Evolutionary conservation across 1,140 invertebrate genomes (phyloP).

Genomic region (Cyclina sinensis): DNA sequence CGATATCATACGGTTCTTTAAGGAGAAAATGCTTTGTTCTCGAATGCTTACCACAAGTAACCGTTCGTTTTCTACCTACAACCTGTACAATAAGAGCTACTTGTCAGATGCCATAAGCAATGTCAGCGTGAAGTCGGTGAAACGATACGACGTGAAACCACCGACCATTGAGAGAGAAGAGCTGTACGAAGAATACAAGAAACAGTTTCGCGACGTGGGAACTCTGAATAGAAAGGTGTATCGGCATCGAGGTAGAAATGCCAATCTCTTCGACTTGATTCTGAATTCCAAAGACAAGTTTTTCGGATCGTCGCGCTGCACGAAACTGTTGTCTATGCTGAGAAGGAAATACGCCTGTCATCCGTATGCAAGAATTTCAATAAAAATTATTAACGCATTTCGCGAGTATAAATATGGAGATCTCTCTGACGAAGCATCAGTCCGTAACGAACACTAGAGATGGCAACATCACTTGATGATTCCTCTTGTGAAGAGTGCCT

Average conservation of each 20-base stretch:
- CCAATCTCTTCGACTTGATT: conserved; percentile 17
- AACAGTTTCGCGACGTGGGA: conserved; percentile 5
- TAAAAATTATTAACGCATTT: neutral
- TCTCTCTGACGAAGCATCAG: neutral
- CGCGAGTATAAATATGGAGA: neutral
- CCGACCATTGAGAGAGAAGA: neutral
- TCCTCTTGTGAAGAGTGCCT: neutral
- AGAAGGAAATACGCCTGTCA: neutral
- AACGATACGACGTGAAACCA: neutral
- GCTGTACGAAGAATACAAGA: neutral
- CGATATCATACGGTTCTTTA: neutral
- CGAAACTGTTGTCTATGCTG: neutral
- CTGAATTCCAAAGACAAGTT: conserved; percentile 16
- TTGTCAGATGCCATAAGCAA: neutral
- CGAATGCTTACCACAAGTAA: conserved; percentile 4
- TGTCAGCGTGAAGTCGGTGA: neutral
- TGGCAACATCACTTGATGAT: neutral
- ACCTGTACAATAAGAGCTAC: conserved; percentile 20
- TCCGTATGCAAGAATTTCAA: neutral
- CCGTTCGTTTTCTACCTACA: neutral
- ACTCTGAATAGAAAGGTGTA: neutral
- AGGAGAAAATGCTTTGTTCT: neutral
- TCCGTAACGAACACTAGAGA: neutral
- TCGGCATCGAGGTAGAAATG: conserved; percentile 14
- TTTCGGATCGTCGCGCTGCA: neutral